Evolutionary conservation across 2,113 vertebrate genomes (phyloP).

Genomic region (Sphaerodactylus townsendi): DNA sequence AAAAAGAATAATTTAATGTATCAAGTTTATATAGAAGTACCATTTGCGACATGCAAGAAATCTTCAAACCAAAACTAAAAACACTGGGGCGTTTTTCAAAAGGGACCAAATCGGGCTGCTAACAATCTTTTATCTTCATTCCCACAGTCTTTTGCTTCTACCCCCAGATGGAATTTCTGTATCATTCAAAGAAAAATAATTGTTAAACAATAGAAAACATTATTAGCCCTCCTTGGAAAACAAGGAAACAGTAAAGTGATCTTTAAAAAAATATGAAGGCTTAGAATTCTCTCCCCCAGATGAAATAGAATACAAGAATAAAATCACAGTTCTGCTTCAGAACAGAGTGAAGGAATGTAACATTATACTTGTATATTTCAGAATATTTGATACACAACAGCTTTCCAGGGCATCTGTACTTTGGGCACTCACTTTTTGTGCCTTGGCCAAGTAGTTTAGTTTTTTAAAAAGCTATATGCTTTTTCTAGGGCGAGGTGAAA

Average conservation of each 20-base stretch:
- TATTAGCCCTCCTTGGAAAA: not conserved
- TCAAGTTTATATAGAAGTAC: not conserved
- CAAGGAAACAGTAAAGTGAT: not conserved
- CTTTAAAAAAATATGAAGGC: not conserved
- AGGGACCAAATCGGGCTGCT: not conserved
- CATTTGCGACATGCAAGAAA: not conserved
- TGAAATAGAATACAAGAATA: not conserved
- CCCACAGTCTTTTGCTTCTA: not conserved
- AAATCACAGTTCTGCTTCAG: not conserved
- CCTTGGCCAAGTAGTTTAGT: not conserved
- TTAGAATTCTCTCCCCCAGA: not conserved
- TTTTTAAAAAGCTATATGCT: too few relatives aligned
- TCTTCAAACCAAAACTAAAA: not conserved
- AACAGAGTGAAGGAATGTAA: not conserved
- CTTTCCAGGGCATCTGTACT: not conserved
- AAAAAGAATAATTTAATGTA: not conserved
- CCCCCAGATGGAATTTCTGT: not conserved
- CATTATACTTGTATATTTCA: not conserved
- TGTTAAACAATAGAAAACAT: not conserved
- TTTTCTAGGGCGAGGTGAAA: too few relatives aligned
- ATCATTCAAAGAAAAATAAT: constrained; percentile 3
- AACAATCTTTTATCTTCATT: constrained; percentile 6
- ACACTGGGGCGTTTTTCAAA: not conserved
- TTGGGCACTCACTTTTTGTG: not conserved
- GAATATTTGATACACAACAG: not conserved